A percentile compares a stretch with the other conserved stretches of the same genome.
phyloP scores from a whole-genome alignment of 2,113 vertebrate species.

The Aplodontia rufa region DNA sequence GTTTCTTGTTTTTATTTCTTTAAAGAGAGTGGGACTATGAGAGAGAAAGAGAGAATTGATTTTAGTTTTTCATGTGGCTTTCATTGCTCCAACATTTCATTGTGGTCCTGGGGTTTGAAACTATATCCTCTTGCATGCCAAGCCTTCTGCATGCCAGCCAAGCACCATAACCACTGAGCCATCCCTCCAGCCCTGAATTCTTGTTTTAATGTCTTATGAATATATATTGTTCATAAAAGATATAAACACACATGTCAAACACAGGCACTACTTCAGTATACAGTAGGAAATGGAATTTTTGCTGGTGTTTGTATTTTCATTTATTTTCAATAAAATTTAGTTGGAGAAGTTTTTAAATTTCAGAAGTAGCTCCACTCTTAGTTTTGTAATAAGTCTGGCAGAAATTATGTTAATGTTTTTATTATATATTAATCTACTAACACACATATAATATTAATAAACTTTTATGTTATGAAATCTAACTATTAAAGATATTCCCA shows the following conservation, averaged over 20 bases:
- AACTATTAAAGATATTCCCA: not conserved
- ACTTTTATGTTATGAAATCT: not conserved
- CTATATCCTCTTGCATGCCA: too few relatives aligned
- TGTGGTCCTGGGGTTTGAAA: too few relatives aligned
- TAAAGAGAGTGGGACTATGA: too few relatives aligned
- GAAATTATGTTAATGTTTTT: not conserved
- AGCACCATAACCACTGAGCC: too few relatives aligned
- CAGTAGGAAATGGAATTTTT: not conserved
- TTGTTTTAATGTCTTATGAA: too few relatives aligned
- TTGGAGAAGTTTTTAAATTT: not conserved
- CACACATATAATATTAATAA: not conserved
- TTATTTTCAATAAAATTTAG: not conserved
- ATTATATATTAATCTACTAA: not conserved
- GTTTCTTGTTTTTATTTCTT: too few relatives aligned
- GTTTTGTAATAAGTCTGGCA: not conserved
- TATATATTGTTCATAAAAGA: too few relatives aligned
- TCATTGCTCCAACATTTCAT: too few relatives aligned
- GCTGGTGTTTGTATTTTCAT: not conserved
- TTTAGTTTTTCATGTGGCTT: too few relatives aligned
- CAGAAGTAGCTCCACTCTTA: not conserved
- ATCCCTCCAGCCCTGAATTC: too few relatives aligned
- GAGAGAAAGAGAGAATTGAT: too few relatives aligned
- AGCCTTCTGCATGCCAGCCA: too few relatives aligned
- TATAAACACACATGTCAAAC: not conserved
- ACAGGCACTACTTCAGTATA: not conserved